Base-by-base conservation (phyloP, 2,113 vertebrate species). In the zebrafish (Danio rerio) region DNA sequence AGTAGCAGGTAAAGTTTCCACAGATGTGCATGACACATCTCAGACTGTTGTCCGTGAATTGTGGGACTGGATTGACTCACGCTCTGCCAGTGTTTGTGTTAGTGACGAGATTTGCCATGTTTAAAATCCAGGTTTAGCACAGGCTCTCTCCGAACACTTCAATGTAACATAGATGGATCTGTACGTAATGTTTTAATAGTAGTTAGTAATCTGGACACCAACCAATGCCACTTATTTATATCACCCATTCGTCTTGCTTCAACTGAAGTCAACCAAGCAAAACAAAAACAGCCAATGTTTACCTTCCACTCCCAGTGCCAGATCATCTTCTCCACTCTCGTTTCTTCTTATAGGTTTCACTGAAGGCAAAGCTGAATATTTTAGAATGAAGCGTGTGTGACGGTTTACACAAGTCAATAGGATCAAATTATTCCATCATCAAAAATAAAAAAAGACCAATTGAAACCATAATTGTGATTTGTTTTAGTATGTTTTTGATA, bases 241-340 rank as follows among this genome's bases (percentile, higher is more conserved):
- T 52, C 11, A 4, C 5, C 2, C 18, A 20, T 70, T 11, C 47
- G 18, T 70, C 43, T 71, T 71, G 31, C 40, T 70, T 82, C 18
- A 74, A 20, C 16, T 40, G 3, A 55, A 61, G 31, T 59, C 18
- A 73, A 78, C 69, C 21, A 20, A 85, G 80, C 68, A 68, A 78
- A 80, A 71, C 53, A 85, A 76, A 74, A 58, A 81, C 2, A 69
- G 42, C 16, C 10, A 49, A 83, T 7, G 53, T 87, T 92, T 90
- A 92, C 91, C 90, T 90, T 92, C 87, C 7, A 83, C 81, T 40
- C 88, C 84, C 7, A 90, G 55, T 18, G 65, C 86, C 83, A 91
- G 63, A 80, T 91, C 89, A 88, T 92, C 90, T 16, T 92, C 88
- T 47, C 43, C 20, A 31, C 84, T 88, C 45, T 78, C 55, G 61